Evolutionary conservation across 2,888 invertebrate species (phyloP).

Genomic region (Agriopis marginaria): DNA sequence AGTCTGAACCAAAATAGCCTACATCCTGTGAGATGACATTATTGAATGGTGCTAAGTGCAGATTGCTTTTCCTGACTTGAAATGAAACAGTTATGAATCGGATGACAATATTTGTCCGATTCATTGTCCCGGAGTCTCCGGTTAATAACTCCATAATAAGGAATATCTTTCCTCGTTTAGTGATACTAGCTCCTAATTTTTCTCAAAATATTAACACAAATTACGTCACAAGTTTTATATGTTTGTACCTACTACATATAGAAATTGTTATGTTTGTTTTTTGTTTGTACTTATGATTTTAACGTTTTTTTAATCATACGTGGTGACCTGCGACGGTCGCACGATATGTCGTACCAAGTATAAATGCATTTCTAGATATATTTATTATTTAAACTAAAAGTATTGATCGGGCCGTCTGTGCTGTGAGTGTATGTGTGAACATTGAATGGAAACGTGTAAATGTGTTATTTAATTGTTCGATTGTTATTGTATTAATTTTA

Average conservation of each 20-base stretch:
- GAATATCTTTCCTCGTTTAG: slow-evolving; percentile 84
- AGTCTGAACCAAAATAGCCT: not conserved
- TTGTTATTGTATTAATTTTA: slow-evolving; percentile 71
- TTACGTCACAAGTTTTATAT: slow-evolving; percentile 82
- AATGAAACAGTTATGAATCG: slow-evolving; percentile 80
- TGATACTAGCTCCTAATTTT: slow-evolving; percentile 86
- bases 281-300: slow-evolving; percentile 76
- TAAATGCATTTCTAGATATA: slow-evolving; percentile 84
- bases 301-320: slow-evolving; percentile 69
- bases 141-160: slow-evolving; percentile 71
- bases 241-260: slow-evolving; percentile 73
- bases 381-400: slow-evolving; percentile 82
- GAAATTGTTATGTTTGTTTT: slow-evolving; percentile 83
- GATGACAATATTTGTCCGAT: slow-evolving; percentile 83
- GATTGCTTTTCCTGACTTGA: slow-evolving; percentile 73
- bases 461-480: slow-evolving; percentile 83
- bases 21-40: slow-evolving; percentile 48
- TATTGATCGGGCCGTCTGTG: slow-evolving; percentile 77
- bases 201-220: slow-evolving; percentile 81
- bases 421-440: slow-evolving; percentile 75
- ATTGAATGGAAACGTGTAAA: slow-evolving; percentile 76
- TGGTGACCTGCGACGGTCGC: slow-evolving; percentile 60
- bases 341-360: slow-evolving; percentile 82
- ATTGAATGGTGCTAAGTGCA: slow-evolving; percentile 72
- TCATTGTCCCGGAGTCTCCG: slow-evolving; percentile 66